phyloP scores from a whole-genome alignment of 2,888 invertebrate genomes.

The Dascillus cervinus region DNA sequence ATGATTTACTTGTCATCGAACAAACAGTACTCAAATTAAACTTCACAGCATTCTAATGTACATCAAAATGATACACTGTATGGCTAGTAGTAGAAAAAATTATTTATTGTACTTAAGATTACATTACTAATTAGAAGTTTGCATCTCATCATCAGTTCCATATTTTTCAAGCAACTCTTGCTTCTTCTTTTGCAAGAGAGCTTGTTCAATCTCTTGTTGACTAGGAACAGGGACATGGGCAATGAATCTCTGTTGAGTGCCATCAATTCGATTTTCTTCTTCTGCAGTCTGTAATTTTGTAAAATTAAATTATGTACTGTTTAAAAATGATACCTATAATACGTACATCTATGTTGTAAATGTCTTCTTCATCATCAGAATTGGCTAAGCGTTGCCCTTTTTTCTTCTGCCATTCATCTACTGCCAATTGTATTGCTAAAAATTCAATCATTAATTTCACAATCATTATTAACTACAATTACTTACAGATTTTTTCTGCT shows the following conservation, averaged over 20 bases:
- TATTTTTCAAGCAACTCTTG: conserved; percentile 82
- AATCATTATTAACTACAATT: conserved; percentile 4
- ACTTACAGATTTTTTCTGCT: conserved; percentile 62
- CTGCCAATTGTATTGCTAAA: conserved; percentile 49
- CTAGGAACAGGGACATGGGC: conserved; percentile 90
- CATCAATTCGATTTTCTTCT: conserved; percentile 35
- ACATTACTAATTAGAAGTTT: too few species aligned
- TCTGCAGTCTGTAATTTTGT: conserved; percentile 30
- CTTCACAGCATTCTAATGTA: too few species aligned
- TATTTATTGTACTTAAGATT: not conserved
- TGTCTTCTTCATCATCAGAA: conserved; percentile 60
- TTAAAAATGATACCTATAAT: conserved; percentile 18
- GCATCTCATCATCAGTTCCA: conserved; percentile 39
- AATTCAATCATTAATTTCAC: conserved; percentile 10
- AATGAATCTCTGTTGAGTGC: conserved; percentile 54
- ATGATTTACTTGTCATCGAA: too few species aligned
- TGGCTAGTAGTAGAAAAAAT: not conserved
- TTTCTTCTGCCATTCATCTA: conserved; percentile 66
- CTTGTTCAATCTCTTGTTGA: conserved; percentile 90
- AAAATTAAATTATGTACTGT: conserved; percentile 1
- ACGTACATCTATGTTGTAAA: conserved; percentile 66
- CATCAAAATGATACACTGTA: too few species aligned
- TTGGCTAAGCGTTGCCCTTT: conserved; percentile 48
- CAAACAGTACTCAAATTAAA: too few species aligned
- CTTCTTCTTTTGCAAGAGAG: conserved; percentile 83